phyloP scores from a whole-genome alignment of 2,113 vertebrate species.

The Sturnira hondurensis region DNA sequence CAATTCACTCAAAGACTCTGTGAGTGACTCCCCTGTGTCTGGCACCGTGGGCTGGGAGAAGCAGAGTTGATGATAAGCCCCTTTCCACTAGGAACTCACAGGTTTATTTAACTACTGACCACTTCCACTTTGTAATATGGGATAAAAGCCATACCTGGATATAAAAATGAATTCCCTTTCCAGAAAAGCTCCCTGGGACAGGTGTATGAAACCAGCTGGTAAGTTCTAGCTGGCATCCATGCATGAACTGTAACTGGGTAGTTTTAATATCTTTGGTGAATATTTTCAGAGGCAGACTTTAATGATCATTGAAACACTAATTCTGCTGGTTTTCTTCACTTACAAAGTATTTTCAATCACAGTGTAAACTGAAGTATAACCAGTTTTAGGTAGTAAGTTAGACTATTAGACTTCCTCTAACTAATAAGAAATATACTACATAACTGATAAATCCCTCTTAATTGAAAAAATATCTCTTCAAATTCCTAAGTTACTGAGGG shows the following conservation, averaged over 20 bases:
- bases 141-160: not conserved
- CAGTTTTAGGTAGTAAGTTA: not conserved
- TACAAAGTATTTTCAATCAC: slow-evolving; percentile 4
- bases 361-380: not conserved
- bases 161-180: not conserved
- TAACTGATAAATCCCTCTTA: not conserved
- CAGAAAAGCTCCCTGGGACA: not conserved
- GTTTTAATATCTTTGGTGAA: not conserved
- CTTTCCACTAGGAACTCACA: not conserved
- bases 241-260: not conserved
- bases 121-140: not conserved
- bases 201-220: not conserved
- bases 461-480: not conserved
- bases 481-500: not conserved
- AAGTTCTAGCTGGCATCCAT: not conserved
- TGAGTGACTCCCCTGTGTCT: not conserved
- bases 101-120: not conserved
- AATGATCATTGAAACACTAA: not conserved
- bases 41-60: not conserved
- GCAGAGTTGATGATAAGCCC: not conserved
- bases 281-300: not conserved
- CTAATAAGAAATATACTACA: not conserved
- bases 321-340: not conserved
- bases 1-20: not conserved
- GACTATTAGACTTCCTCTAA: not conserved